phyloP scores from a whole-genome alignment of 2,797 vertebrate species.

The Peromyscus melanophrys region DNA sequence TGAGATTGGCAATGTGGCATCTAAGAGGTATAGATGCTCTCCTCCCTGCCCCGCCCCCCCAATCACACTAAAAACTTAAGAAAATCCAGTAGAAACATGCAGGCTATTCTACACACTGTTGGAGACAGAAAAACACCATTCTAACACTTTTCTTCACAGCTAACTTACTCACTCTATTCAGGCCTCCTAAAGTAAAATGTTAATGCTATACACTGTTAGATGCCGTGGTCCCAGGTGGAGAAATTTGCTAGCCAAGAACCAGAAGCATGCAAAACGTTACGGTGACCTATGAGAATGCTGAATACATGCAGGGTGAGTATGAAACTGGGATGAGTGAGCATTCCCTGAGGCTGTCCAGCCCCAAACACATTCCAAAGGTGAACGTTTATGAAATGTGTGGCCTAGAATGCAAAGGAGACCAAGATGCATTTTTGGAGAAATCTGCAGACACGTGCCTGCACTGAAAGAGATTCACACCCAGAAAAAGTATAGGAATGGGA shows the following conservation, averaged over 20 bases:
- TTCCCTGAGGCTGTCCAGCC: neutral
- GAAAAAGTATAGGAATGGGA: neutral
- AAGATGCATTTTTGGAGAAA: conserved; percentile 19
- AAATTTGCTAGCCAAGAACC: conserved; percentile 35
- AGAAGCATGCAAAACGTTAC: neutral
- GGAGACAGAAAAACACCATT: neutral
- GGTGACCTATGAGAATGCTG: neutral
- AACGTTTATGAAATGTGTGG: neutral
- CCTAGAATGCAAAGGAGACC: neutral
- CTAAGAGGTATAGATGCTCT: neutral
- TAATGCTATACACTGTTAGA: conserved; percentile 2
- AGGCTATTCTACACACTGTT: neutral
- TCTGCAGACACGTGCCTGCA: neutral
- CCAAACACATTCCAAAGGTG: conserved; percentile 6
- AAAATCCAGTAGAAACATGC: conserved; percentile 12
- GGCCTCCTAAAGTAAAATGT: neutral
- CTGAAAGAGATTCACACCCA: neutral
- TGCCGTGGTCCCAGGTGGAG: neutral
- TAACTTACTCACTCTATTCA: neutral
- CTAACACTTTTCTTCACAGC: neutral
- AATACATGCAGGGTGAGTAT: neutral
- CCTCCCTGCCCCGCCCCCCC: fast-evolving
- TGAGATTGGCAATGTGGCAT: neutral
- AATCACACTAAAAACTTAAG: neutral
- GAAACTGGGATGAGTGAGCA: neutral